Evolutionary conservation across 2,888 invertebrate genomes (phyloP), one percentile per base, ranked within the genome.

Genomic region (Drosophila macrospina): DNA sequence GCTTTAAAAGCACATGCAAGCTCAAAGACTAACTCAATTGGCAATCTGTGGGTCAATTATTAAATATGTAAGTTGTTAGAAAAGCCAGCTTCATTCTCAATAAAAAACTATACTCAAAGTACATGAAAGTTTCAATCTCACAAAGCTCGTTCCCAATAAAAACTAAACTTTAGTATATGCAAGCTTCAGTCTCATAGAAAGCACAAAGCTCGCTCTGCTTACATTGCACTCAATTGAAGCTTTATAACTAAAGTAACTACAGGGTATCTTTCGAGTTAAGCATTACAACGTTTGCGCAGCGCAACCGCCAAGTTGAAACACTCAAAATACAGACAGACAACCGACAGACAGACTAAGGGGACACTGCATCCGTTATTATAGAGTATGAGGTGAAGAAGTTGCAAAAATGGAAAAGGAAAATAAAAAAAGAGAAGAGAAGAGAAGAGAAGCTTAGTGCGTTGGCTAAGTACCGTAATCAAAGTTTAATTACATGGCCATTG

Each of bases 401-500:
- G 54, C 37, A 67, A 67, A 48, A 36, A 63, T 47, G 36, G 41
- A 36, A 44, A 10, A 10, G 30, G 28, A 10, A 57, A 32, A 37
- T 41, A 57, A 30, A 56, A 39, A 56, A 51, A 54, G 26, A 36
- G n/a, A n/a, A n/a, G n/a, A n/a, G n/a, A n/a, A n/a, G n/a, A 36
- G 59, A 28, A 39, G 16, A 16, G 36, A 6, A 32, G 78, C 83
- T 84, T 81, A 84, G 79, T 77, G 68, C 72, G 69, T 61, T 79
- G 82, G 85, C 79, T 86, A 86, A 84, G 83, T 84, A 84, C 87
- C 83, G 83, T 84, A 84, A 84, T 84, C 83, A 84, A 86, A 84
- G 87, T 84, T 84, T 84, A 84, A 84, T 84, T 84, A 86, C 85
- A 77, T 77, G 77, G 79, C 82, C 87, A 84, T 84, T 84, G 83